phyloP scores from a whole-genome alignment of 2,797 vertebrate species.

The Gallirallus australis region DNA sequence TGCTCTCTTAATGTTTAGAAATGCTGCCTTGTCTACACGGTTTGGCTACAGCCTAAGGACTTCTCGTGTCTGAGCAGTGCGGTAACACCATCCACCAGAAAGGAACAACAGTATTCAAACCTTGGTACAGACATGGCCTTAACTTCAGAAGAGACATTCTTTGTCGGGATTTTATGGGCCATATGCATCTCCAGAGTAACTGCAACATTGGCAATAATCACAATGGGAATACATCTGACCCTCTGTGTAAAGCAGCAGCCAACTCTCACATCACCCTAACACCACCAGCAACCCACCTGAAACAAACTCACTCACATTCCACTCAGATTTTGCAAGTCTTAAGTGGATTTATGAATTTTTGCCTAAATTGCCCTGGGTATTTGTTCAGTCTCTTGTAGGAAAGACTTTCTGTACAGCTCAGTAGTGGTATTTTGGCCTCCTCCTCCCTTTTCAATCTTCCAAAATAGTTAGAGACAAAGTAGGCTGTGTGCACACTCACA shows the following conservation, averaged over 20 bases:
- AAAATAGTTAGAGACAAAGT: conserved; percentile 39
- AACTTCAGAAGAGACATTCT: conserved; percentile 45
- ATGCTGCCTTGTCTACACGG: not conserved
- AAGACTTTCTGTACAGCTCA: conserved; percentile 63
- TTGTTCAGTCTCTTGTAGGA: conserved; percentile 55
- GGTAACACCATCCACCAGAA: not conserved
- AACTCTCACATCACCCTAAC: conserved; percentile 49
- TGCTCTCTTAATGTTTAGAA: conserved; percentile 36
- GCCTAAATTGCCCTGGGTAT: conserved; percentile 47
- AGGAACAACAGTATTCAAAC: not conserved
- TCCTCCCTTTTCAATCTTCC: conserved; percentile 62
- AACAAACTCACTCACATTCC: conserved; percentile 34
- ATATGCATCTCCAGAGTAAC: not conserved
- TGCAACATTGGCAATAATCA: not conserved
- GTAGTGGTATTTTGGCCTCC: conserved; percentile 72
- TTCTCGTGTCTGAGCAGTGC: not conserved
- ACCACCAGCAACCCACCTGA: conserved; percentile 1
- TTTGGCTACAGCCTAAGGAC: not conserved
- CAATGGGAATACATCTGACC: conserved; percentile 25
- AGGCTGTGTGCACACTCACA: conserved; percentile 35
- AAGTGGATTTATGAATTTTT: conserved; percentile 52
- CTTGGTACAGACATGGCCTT: not conserved
- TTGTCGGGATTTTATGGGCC: not conserved
- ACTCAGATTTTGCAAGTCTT: conserved; percentile 53
- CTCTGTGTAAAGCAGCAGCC: conserved; percentile 49